A percentile compares a stretch with the other conserved stretches of the same genome.
Evolutionary conservation across 2,797 vertebrate genomes (phyloP).

Genomic region (Buceros bicornis): DNA sequence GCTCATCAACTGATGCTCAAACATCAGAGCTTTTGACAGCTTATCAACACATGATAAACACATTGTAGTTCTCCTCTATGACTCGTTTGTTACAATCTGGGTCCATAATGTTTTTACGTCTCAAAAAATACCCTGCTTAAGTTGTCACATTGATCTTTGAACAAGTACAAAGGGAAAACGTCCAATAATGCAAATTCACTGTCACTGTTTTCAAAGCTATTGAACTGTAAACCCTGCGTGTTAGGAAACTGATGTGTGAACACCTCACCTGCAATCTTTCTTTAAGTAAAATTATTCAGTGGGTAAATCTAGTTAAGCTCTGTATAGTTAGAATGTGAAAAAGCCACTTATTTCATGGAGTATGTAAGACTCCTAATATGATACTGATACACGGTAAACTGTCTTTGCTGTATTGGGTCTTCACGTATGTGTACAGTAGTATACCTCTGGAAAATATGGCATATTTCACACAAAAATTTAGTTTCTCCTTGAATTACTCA

Average conservation of each 20-base stretch:
- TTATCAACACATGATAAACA: background rate
- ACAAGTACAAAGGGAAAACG: background rate
- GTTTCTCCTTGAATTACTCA: background rate
- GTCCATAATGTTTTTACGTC: background rate
- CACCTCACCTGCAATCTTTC: constrained; percentile 12
- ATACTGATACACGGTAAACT: background rate
- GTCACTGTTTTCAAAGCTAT: constrained; percentile 47
- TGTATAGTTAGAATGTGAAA: background rate
- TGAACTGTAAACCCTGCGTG: constrained; percentile 25
- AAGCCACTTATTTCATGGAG: background rate
- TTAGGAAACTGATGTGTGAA: constrained; percentile 40
- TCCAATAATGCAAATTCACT: constrained; percentile 46
- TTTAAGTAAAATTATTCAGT: constrained; percentile 33
- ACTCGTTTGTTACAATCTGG: background rate
- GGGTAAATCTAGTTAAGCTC: constrained; percentile 32
- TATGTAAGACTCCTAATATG: background rate
- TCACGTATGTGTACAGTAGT: background rate
- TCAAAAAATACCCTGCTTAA: background rate
- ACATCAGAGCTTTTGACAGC: background rate
- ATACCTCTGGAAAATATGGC: background rate
- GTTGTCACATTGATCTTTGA: background rate
- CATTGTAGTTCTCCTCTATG: background rate
- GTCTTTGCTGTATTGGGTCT: background rate
- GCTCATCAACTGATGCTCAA: background rate
- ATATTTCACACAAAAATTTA: background rate